Conservation (phyloP, 2,797 vertebrate genomes). For the Prionace glauca region DNA sequence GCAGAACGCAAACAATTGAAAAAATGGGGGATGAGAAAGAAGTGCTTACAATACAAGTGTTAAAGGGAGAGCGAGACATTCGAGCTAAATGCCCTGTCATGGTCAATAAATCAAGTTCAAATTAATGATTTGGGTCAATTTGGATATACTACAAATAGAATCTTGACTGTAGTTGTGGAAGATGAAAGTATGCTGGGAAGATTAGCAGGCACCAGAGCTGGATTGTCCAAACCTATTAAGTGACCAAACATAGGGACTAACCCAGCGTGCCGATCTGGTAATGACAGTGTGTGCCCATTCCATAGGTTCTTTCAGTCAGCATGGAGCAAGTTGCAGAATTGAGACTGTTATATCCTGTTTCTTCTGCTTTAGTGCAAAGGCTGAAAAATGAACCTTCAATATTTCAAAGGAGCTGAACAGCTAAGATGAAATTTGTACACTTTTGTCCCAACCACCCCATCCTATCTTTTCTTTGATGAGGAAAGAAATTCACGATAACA, state of each 20-base stretch:
- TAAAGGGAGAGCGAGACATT: neutral
- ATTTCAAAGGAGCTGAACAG: neutral
- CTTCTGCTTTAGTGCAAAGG: neutral
- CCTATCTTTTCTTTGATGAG: neutral
- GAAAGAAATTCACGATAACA: neutral
- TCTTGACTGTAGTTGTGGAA: neutral
- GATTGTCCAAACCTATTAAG: neutral
- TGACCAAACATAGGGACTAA: neutral
- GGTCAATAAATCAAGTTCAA: neutral
- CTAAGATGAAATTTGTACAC: neutral
- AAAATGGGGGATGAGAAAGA: neutral
- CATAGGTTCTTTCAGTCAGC: neutral
- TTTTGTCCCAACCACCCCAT: neutral
- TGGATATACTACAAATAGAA: neutral
- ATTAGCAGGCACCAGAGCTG: neutral
- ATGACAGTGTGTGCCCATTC: neutral
- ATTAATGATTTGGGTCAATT: neutral
- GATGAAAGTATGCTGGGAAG: neutral
- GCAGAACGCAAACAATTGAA: neutral
- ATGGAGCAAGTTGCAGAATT: neutral
- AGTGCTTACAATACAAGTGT: neutral
- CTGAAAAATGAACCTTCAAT: neutral
- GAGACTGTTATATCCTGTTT: neutral
- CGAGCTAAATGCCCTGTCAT: neutral
- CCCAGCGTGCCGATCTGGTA: neutral